Evolutionary conservation across 2,888 invertebrate species (phyloP), one percentile per base, ranked within the genome.

Genomic region (Nymphalis urticae): DNA sequence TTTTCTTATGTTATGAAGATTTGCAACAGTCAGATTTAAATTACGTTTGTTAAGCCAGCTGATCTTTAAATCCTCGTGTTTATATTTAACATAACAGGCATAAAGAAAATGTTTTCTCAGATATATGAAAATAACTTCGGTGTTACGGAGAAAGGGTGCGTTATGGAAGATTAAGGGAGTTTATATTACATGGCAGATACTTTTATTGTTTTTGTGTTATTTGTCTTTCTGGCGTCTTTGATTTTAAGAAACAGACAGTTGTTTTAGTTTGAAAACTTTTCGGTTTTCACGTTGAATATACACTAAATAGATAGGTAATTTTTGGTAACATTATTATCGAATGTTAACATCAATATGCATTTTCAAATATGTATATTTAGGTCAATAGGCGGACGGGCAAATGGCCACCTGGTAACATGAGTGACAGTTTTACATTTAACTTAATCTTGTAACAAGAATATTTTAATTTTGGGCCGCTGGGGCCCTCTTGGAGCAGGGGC

Each of bases 11-110:
- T 61, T 48, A 54, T 61, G 32, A 60, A 61, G 51, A 54, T 62
- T 61, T 47, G 5, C 13, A 53, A 9, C 47, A 27, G 66, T 48
- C 54, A 53, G 61, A 62, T 66, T 66, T 66, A 66, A 66, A 62
- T 66, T 66, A 54, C 48, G 61, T 66, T 66, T 61, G 61, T 61
- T 66, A 62, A 66, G 54, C 61, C 66, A 32, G 61, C 51, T 66
- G 66, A 66, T 66, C 66, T 61, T 60, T 16, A 61, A 66, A 66
- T 66, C 53, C 54, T 17, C 48, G 21, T 66, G 60, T 66, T 66
- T 60, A 24, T 60, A 27, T 66, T 60, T 66, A 50, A 60, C 51
- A 24, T 51, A 42, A 59, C 58, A 51, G 42, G 21, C 32, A 42
- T 66, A 19, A 51, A 58, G 58, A 69, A 69, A 62, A 62, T 53